Base-by-base conservation (phyloP, 2,113 vertebrate species). In the Panthera tigris region DNA sequence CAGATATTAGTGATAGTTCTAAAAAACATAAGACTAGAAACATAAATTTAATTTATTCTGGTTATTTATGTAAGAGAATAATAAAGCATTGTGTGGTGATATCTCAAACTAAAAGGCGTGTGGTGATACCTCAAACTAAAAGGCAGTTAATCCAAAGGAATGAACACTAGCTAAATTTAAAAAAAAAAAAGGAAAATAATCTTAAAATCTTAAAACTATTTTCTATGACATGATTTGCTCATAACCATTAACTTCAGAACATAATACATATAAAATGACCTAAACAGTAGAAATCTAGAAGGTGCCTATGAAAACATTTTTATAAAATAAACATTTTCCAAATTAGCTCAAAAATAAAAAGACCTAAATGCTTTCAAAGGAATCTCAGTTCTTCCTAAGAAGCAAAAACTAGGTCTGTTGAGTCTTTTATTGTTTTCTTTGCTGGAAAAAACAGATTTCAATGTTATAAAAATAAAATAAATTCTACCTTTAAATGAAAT, bases 141-240 rank as follows among this genome's bases (percentile, higher is more conserved):
- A 88, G 15, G 9, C 45, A 68, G 71, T 66, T 65, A 90, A 52
- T 33, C 23, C 13, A 78, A 86, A 86, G 31, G 4, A 25, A 18
- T 36, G 69, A 89, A 96, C 45, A 18, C 4, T 66, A 79, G 27
- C 57, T 55, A 87, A 87, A 36, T 63, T 63, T 2, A 57, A 61
- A 89, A 57, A 11, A 87, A 83, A 25, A 11, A 71, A 55, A n/a
- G 39, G 11, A 68, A 57, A 86, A 78, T 57, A 87, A 78, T 57
- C 33, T 85, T 90, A 93, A 96, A 89, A 66, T 31, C 16, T 90
- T 73, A 86, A 92, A 78, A 36, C 48, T 7, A 45, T 96, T 50
- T 6, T 87, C 8, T 73, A 16, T 93, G 13, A 65, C 0, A 23
- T 45, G 7, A 52, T 88, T 74, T 48, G 57, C 16, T 91, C 6